A percentile compares a stretch with the other conserved stretches of the same genome.
Evolutionary conservation across 2,113 vertebrate genomes (phyloP).

Genomic region (Strigops habroptila): DNA sequence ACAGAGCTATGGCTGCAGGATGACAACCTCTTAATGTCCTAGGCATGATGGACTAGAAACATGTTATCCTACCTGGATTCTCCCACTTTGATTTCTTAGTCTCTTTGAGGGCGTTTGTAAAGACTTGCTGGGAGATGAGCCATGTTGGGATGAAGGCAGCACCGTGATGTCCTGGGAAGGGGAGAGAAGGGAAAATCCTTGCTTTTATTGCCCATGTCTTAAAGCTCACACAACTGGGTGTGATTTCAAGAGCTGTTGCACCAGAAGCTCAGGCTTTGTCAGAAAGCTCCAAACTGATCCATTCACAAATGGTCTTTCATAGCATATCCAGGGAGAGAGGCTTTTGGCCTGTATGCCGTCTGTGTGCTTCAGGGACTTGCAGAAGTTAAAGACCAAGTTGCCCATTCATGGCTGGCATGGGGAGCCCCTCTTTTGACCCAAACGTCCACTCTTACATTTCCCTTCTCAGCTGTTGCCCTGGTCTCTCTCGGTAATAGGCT

Average conservation of each 20-base stretch:
- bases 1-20: neutral
- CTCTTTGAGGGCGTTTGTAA: neutral
- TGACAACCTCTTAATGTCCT: neutral
- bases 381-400: neutral
- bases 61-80: neutral
- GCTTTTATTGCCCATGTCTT: neutral
- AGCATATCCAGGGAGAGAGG: neutral
- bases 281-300: neutral
- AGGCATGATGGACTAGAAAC: neutral
- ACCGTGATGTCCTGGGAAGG: neutral
- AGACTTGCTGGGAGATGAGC: neutral
- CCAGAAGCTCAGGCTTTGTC: neutral
- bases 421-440: neutral
- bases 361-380: neutral
- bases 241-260: neutral
- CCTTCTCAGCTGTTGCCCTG: neutral
- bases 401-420: neutral
- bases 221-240: neutral
- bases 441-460: neutral
- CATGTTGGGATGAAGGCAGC: neutral
- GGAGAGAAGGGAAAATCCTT: neutral
- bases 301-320: neutral
- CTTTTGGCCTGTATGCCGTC: neutral
- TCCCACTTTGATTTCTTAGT: neutral
- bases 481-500: neutral